Percentiles rank a stretch among this genome's conserved stretches.
These are phyloP conservation scores for Nasonia vitripennis DNA, from an alignment of 1,140 invertebrate genomes.

Conservation along the genomic window DNA sequence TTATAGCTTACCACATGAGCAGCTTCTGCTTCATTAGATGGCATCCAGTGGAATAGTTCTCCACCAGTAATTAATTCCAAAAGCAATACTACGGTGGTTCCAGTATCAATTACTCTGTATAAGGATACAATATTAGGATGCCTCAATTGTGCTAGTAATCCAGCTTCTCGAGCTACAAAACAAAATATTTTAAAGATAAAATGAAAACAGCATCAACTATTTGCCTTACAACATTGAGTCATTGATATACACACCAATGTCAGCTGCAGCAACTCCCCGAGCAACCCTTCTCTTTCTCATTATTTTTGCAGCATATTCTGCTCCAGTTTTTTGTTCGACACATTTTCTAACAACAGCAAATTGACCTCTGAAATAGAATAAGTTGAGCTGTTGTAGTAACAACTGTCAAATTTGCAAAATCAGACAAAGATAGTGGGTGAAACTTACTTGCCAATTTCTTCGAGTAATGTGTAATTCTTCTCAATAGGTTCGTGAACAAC, in stretches of 20 bases:
- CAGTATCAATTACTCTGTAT: slow-evolving; percentile 80
- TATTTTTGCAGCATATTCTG: slow-evolving; percentile 83
- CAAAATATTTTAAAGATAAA: background rate
- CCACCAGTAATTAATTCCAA: slow-evolving; percentile 80
- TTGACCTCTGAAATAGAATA: slow-evolving; percentile 78
- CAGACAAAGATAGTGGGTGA: slow-evolving; percentile 3
- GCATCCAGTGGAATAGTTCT: slow-evolving; percentile 79
- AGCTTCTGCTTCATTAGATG: slow-evolving; percentile 81
- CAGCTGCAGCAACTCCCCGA: slow-evolving; percentile 75
- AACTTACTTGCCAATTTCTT: slow-evolving; percentile 80
- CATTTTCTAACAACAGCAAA: slow-evolving; percentile 84
- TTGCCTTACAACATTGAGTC: background rate
- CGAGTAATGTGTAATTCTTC: slow-evolving; percentile 77
- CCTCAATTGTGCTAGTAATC: slow-evolving; percentile 78
- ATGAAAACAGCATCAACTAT: background rate
- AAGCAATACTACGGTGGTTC: slow-evolving; percentile 79
- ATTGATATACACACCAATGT: slow-evolving; percentile 70
- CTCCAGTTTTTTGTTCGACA: slow-evolving; percentile 76
- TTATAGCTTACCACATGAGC: slow-evolving; percentile 74
- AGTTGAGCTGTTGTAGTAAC: background rate
- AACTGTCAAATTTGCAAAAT: slow-evolving; percentile 4
- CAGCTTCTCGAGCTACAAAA: slow-evolving; percentile 77
- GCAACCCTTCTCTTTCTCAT: slow-evolving; percentile 80
- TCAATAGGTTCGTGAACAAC: slow-evolving; percentile 78
- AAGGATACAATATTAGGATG: slow-evolving; percentile 80